Conservation (phyloP, 2,797 vertebrate species). For the Rhincodon typus region DNA sequence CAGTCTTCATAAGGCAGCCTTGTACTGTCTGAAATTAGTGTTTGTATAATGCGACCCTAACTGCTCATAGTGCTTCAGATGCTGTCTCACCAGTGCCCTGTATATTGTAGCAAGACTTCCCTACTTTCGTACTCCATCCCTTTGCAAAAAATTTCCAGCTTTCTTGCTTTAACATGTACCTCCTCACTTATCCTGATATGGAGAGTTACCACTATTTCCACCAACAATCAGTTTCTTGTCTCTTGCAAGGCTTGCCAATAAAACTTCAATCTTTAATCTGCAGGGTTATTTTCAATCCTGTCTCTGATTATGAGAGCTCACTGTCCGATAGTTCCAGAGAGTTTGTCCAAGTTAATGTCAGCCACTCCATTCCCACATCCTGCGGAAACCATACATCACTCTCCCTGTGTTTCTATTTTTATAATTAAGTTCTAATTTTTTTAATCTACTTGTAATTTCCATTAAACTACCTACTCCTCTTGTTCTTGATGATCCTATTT, state of each 20-base stretch:
- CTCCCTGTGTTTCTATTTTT: background rate
- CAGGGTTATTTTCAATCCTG: background rate
- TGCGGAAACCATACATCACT: background rate
- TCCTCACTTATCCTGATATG: background rate
- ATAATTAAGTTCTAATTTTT: background rate
- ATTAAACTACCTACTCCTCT: background rate
- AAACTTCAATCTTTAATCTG: background rate
- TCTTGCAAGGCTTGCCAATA: background rate
- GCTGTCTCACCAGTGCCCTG: background rate
- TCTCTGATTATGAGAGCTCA: background rate
- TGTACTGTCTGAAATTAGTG: no score
- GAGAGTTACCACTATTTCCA: background rate
- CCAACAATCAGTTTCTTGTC: background rate
- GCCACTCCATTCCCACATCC: background rate
- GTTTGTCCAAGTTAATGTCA: background rate
- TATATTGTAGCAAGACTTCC: no score
- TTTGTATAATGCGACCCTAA: no score
- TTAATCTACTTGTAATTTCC: background rate
- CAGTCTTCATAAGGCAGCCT: no score
- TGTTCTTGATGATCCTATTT: background rate
- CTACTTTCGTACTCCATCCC: background rate
- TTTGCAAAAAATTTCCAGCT: background rate
- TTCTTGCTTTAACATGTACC: background rate
- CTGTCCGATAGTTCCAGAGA: background rate
- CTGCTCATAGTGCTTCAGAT: background rate